A percentile compares a stretch with the other conserved stretches of the same genome.
phyloP scores from a whole-genome alignment of 2,113 vertebrate species.

The Lycaon pictus region DNA sequence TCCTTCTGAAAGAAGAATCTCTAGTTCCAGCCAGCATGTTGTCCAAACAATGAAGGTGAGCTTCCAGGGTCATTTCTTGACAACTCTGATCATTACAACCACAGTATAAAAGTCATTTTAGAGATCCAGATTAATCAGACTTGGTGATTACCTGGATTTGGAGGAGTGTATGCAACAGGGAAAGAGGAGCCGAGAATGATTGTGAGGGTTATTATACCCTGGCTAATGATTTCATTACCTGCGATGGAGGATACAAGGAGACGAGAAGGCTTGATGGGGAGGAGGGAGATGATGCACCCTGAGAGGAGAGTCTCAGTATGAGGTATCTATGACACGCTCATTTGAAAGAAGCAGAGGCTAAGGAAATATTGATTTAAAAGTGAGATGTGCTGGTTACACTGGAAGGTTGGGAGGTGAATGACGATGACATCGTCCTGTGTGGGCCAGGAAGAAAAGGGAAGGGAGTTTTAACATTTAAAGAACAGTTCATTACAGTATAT shows the following conservation, averaged over 20 bases:
- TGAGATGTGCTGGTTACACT: neutral
- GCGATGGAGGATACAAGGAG: neutral
- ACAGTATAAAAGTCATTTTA: neutral
- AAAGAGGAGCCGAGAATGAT: neutral
- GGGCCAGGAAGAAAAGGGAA: neutral
- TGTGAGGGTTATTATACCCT: neutral
- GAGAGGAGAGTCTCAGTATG: neutral
- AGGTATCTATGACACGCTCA: neutral
- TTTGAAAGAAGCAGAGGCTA: conserved; percentile 42
- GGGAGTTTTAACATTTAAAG: conserved; percentile 24
- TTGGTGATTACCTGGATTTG: neutral
- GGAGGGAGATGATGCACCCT: neutral
- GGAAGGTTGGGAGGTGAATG: neutral
- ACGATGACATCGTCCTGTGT: neutral
- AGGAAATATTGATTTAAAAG: conserved; percentile 42
- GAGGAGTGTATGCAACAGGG: neutral
- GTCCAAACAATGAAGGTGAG: neutral
- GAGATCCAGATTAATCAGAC: neutral
- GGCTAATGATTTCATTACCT: neutral
- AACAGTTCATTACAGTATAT: neutral
- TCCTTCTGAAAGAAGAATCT: neutral
- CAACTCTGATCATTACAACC: neutral
- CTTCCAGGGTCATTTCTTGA: neutral
- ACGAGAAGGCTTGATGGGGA: neutral
- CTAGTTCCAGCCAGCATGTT: neutral